Evolutionary conservation across 1,140 invertebrate species (phyloP).

Genomic region (Dendrolimus kikuchii): DNA sequence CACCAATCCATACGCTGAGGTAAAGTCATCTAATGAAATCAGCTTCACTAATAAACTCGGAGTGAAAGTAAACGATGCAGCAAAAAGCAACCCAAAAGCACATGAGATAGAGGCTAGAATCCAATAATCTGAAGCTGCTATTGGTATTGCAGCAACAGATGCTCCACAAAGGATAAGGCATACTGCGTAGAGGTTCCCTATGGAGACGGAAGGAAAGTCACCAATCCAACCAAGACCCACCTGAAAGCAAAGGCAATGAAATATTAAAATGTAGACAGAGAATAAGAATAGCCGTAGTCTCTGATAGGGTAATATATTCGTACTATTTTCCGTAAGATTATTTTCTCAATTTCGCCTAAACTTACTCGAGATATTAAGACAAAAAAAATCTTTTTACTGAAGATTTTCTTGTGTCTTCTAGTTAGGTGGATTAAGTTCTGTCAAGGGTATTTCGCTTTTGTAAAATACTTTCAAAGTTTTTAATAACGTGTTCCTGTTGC

Average conservation of each 20-base stretch:
- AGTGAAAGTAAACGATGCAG: conserved; percentile 89
- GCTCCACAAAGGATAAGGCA: conserved; percentile 85
- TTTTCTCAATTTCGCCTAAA: too few relatives aligned
- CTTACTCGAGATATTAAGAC: too few relatives aligned
- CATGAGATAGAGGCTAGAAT: conserved; percentile 73
- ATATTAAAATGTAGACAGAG: conserved; percentile 45
- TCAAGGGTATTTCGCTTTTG: too few relatives aligned
- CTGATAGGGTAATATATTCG: too few relatives aligned
- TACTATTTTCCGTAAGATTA: too few relatives aligned
- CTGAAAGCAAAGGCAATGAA: conserved; percentile 84
- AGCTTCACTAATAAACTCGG: conserved; percentile 87
- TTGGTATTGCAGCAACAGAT: conserved; percentile 79
- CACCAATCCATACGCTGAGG: conserved; percentile 89
- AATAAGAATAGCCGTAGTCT: neutral
- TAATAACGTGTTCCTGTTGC: too few relatives aligned
- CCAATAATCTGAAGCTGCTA: conserved; percentile 72
- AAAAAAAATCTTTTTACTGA: too few relatives aligned
- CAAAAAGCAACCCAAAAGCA: conserved; percentile 88
- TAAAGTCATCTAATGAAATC: conserved; percentile 83
- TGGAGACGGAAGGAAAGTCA: conserved; percentile 87
- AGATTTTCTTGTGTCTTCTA: too few relatives aligned
- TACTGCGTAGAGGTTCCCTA: conserved; percentile 83
- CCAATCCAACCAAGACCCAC: conserved; percentile 91
- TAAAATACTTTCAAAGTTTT: too few relatives aligned
- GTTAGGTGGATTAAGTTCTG: too few relatives aligned